These are phyloP conservation scores for Parotia lawesii DNA, from an alignment of 2,113 vertebrate species.

Conservation along the genomic window DNA sequence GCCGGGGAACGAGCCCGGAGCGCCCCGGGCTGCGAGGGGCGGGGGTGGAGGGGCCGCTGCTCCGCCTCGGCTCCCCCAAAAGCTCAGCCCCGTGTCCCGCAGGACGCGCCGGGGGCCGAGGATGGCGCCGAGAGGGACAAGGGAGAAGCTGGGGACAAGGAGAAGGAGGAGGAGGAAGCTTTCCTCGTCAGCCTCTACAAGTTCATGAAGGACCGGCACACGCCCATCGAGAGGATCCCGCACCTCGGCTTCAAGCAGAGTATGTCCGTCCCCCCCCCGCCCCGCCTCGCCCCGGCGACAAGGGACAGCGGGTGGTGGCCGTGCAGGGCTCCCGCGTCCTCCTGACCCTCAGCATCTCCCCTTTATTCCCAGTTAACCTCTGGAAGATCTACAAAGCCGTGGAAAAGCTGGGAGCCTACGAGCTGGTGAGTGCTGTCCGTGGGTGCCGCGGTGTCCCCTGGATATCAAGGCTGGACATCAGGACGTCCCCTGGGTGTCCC, in stretches of 20 bases:
- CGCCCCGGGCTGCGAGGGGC: neutral
- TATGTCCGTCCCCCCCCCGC: neutral
- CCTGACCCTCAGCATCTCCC: neutral
- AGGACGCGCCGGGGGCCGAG: neutral
- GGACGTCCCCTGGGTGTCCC: neutral
- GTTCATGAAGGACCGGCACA: slow-evolving; percentile 90
- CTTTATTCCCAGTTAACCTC: slow-evolving; percentile 82
- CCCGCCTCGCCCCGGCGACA: neutral
- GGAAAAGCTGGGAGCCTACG: slow-evolving; percentile 90
- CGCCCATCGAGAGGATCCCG: slow-evolving; percentile 92
- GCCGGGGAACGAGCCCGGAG: neutral
- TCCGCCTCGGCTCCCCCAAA: neutral
- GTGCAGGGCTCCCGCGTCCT: accelerated
- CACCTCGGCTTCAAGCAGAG: slow-evolving; percentile 97
- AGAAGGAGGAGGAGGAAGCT: slow-evolving; percentile 80
- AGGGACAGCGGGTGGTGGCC: neutral
- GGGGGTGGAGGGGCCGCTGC: neutral
- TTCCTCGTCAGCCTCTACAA: slow-evolving; percentile 85
- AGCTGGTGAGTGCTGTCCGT: slow-evolving; percentile 76
- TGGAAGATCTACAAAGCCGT: slow-evolving; percentile 94
- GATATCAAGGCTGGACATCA: too few relatives aligned
- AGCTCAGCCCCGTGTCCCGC: neutral
- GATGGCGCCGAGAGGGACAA: neutral
- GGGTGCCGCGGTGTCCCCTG: too few relatives aligned
- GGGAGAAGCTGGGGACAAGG: neutral